Conservation (phyloP, 1,140 invertebrate species). For the Drosophila yakuba region DNA sequence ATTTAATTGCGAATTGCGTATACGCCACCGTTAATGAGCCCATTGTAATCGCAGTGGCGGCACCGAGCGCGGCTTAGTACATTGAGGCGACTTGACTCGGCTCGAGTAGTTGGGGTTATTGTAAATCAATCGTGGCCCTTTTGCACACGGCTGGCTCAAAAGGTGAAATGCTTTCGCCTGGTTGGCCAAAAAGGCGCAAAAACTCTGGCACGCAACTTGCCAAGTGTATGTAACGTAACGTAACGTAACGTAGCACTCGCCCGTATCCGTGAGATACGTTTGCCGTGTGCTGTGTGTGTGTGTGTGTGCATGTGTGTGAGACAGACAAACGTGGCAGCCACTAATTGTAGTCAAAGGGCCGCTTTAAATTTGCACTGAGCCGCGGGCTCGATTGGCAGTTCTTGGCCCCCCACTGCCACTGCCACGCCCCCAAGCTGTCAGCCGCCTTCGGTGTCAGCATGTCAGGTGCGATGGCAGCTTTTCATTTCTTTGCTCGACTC, state of each 20-base stretch:
- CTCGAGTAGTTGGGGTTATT: slow-evolving; percentile 70
- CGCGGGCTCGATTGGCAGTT: slow-evolving; percentile 48
- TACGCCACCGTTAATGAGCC: slow-evolving; percentile 73
- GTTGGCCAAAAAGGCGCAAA: slow-evolving; percentile 19
- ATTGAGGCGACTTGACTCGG: slow-evolving; percentile 16
- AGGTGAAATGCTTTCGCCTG: slow-evolving; percentile 18
- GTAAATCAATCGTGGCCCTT: slow-evolving; percentile 73
- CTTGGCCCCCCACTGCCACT: too few species aligned
- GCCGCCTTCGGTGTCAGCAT: slow-evolving; percentile 44
- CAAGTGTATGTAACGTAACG: slow-evolving; percentile 2
- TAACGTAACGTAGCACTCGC: slow-evolving; percentile 24
- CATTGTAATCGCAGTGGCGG: slow-evolving; percentile 60
- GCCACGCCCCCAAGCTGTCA: slow-evolving; percentile 5
- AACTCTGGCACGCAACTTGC: slow-evolving; percentile 62
- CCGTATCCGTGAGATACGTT: slow-evolving; percentile 63
- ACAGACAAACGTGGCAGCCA: slow-evolving; percentile 63
- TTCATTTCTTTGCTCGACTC: slow-evolving; percentile 62
- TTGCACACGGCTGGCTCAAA: slow-evolving; percentile 52
- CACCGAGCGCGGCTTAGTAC: slow-evolving; percentile 20
- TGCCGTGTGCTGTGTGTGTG: background rate
- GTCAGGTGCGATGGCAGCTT: slow-evolving; percentile 42
- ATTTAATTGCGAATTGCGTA: slow-evolving; percentile 80
- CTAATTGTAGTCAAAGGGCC: slow-evolving; percentile 83
- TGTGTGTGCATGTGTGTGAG: background rate
- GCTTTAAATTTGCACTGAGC: slow-evolving; percentile 67